A percentile compares a stretch with the other conserved stretches of the same genome.
Evolutionary conservation across 2,113 vertebrate genomes (phyloP).

Genomic region (Tangachromis dhanisi): DNA sequence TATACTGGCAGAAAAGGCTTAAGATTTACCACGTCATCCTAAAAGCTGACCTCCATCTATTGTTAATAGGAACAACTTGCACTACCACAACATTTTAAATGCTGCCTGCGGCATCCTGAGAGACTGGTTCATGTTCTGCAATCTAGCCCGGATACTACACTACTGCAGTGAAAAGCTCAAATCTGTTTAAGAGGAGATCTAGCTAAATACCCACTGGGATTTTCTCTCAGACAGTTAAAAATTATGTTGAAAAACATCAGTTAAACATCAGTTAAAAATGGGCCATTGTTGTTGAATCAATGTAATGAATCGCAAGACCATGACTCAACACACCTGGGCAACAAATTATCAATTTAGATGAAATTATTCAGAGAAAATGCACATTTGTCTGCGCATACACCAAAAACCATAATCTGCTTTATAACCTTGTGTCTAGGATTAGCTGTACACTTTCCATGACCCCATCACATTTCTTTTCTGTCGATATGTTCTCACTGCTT

Average conservation of each 20-base stretch:
- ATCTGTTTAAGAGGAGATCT: neutral
- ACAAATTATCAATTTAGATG: neutral
- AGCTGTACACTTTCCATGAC: neutral
- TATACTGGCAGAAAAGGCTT: neutral
- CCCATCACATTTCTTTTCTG: neutral
- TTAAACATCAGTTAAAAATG: neutral
- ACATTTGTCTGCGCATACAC: neutral
- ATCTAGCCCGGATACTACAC: neutral
- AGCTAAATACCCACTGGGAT: neutral
- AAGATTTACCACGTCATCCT: neutral
- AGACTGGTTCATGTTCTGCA: neutral
- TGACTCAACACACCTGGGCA: neutral
- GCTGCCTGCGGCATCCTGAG: neutral
- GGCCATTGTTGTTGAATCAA: neutral
- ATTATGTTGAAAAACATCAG: neutral
- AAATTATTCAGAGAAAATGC: neutral
- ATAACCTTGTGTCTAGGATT: neutral
- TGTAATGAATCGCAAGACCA: neutral
- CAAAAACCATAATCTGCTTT: neutral
- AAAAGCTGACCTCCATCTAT: neutral
- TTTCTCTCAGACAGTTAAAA: constrained; percentile 10
- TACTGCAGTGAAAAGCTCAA: neutral
- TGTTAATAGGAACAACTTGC: neutral
- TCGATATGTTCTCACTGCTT: neutral
- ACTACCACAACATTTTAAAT: too few relatives aligned